Evolutionary conservation across 2,888 invertebrate genomes (phyloP).

Genomic region (Acanthosoma haemorrhoidale): DNA sequence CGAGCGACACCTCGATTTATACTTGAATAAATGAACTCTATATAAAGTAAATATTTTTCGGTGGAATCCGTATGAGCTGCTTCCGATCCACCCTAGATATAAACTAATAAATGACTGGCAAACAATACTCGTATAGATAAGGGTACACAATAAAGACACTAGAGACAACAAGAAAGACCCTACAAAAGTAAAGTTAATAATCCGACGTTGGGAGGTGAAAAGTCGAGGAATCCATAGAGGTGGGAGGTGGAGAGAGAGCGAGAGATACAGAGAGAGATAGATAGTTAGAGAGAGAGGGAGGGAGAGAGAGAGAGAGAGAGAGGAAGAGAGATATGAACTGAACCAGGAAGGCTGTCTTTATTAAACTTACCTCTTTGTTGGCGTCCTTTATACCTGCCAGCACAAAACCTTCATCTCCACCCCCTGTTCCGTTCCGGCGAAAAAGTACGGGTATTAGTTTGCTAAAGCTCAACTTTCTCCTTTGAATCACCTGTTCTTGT

Average conservation of each 20-base stretch:
- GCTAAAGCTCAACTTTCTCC: neutral
- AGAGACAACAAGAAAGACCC: neutral
- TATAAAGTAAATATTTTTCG: too few relatives aligned
- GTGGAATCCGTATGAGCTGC: too few relatives aligned
- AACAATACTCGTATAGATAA: too few relatives aligned
- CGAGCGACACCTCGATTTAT: too few relatives aligned
- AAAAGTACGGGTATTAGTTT: constrained; percentile 4
- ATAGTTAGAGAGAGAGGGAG: neutral
- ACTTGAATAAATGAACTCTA: too few relatives aligned
- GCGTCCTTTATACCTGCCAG: neutral
- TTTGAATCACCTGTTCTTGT: neutral
- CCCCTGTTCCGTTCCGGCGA: neutral
- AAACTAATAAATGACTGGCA: too few relatives aligned
- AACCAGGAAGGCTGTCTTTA: neutral
- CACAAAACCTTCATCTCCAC: neutral
- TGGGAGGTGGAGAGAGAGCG: too few relatives aligned
- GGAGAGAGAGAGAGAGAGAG: neutral
- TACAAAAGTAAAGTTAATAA: constrained; percentile 10
- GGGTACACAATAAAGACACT: neutral
- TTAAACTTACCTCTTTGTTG: constrained; percentile 8
- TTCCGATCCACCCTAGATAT: too few relatives aligned
- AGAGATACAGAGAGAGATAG: too few relatives aligned
- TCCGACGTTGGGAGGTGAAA: neutral
- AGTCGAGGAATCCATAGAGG: neutral
- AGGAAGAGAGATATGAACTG: neutral